A percentile compares a stretch with the other conserved stretches of the same genome.
These are phyloP conservation scores for Crioceris asparagi DNA, from an alignment of 2,888 invertebrate genomes.

Conservation along the genomic window DNA sequence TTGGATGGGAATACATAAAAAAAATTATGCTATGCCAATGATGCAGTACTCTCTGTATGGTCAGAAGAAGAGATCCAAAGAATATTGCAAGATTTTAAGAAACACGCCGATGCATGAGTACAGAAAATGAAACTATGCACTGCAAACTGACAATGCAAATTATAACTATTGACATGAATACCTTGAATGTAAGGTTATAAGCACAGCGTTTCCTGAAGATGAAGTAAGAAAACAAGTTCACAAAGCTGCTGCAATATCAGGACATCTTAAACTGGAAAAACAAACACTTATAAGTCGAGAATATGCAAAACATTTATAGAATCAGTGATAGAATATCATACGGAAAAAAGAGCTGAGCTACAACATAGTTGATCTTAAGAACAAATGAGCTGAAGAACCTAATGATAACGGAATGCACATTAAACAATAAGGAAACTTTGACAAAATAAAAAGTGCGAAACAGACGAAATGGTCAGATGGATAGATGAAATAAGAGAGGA, in stretches of 20 bases:
- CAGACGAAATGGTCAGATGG: too few species aligned
- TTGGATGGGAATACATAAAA: not conserved
- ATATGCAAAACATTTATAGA: not conserved
- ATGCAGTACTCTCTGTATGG: not conserved
- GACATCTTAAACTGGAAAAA: not conserved
- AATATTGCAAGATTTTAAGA: not conserved
- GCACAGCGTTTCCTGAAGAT: too few species aligned
- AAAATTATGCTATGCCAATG: not conserved
- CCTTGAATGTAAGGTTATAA: not conserved
- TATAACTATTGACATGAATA: not conserved
- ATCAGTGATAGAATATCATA: conserved; percentile 5
- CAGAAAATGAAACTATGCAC: too few species aligned
- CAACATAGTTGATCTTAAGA: too few species aligned
- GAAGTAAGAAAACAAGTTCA: not conserved
- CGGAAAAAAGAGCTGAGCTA: not conserved
- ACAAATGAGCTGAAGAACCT: too few species aligned
- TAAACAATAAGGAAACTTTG: too few species aligned
- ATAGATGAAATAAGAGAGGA: too few species aligned
- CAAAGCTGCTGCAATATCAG: too few species aligned
- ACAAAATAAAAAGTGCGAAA: too few species aligned
- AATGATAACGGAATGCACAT: too few species aligned
- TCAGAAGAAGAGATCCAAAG: not conserved
- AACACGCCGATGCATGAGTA: too few species aligned
- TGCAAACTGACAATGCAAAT: too few species aligned
- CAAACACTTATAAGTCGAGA: not conserved